Conservation (phyloP, 1,140 invertebrate genomes). For the Matsumurasca onukii region DNA sequence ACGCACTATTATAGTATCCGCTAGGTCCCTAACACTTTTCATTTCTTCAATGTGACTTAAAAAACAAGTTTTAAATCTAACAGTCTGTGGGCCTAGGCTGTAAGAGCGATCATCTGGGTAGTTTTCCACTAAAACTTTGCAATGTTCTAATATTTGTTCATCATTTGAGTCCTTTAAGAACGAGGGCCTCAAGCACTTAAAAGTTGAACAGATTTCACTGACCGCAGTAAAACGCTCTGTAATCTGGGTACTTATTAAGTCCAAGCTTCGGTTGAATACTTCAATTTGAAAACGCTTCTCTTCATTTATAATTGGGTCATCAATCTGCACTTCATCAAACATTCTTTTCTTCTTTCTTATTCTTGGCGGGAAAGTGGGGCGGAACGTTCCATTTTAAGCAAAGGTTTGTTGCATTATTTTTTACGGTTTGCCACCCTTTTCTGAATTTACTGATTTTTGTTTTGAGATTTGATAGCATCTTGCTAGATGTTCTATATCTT, state of each 20-base stretch:
- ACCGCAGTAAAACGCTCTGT: neutral
- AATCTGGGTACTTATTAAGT: neutral
- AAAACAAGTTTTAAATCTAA: neutral
- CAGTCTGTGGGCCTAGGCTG: neutral
- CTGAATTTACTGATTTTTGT: neutral
- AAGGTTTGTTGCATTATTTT: neutral
- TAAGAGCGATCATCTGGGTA: neutral
- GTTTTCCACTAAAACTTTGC: neutral
- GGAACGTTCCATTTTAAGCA: neutral
- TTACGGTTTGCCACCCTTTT: neutral
- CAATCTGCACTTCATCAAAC: neutral
- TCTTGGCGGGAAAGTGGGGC: neutral
- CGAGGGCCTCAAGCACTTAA: neutral
- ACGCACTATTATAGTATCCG: neutral
- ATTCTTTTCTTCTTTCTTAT: neutral
- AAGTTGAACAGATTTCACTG: neutral
- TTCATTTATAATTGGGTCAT: neutral
- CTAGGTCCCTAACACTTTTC: neutral
- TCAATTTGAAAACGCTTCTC: neutral
- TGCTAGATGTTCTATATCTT: neutral
- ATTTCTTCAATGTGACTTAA: neutral
- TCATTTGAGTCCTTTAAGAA: neutral
- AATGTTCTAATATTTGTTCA: neutral
- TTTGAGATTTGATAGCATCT: neutral
- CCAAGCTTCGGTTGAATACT: neutral